Evolutionary conservation across 2,113 vertebrate genomes (phyloP), one percentile per base, ranked within the genome.

Genomic region (Zapornia atra): DNA sequence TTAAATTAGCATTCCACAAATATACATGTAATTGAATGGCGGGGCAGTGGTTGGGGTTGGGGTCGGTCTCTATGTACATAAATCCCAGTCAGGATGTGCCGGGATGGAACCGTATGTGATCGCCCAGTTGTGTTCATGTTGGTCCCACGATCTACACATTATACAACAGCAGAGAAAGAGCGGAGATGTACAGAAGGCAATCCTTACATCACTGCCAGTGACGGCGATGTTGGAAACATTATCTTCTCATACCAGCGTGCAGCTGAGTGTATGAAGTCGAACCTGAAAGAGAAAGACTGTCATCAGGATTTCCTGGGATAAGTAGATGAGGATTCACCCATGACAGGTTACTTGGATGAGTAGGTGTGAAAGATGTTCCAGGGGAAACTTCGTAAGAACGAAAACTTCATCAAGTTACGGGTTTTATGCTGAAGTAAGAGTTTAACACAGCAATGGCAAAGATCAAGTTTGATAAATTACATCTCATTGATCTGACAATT

Each of bases 1-100:
- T 99, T 99, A 99, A 99, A 99, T 99, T 99, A 99, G 98, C 99
- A 99, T 98, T 98, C 98, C 98, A 99, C 98, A 99, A 98, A 99
- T 99, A 99, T 98, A 99, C 99, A 99, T 59, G 97, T 98, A 97
- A 98, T 98, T 97, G 89, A 97, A 96, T 50, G 75, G 95, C 12
- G 28, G 24, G 60, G 20, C 25, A 13, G 28, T 25, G 26, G 25
- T 26, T 6, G 21, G 54, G 31, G 26, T 18, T 24, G 60, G 2
- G 8, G 12, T 78, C 44, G 44, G 11, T 57, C 42, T 51, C 56
- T 97, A 98, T 98, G 97, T 98, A 98, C 98, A 99, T 81, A 98
- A 97, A 96, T 95, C 98, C 98, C 96, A 97, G 98, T 97, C 97
- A 86, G 93, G 97, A 97, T 97, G 97, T 98, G 98, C 98, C 95